Base-by-base conservation (phyloP, 2,113 vertebrate species). In the Neomonachus schauinslandi region DNA sequence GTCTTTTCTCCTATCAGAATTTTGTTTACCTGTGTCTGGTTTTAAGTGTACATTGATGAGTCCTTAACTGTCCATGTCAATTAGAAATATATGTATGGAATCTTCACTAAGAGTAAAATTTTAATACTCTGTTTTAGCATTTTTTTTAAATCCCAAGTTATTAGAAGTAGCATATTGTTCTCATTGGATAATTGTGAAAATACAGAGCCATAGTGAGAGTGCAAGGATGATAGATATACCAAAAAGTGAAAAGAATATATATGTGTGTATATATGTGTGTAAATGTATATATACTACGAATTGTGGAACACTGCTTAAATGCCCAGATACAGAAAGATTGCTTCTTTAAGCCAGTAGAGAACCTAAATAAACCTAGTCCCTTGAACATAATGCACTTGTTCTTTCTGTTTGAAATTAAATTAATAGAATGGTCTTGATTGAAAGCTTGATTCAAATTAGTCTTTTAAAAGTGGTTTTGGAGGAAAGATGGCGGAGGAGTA, bases 391-490 rank as follows among this genome's bases (percentile, higher is more conserved):
- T 28, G 46, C 12, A 81, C 6, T 76, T 76, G 12, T 76, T 76
- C 15, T 57, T 39, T 16, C 67, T 83, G 4, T 91, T 72, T 89
- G 51, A 79, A 97, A 94, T 26, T 28, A 93, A 94, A 51, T 93
- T 26, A 53, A 59, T 42, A 59, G 24, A 87, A 51, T 91, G 3
- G 11, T 87, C 24, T 94, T 97, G 33, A 55, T 92, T 76, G 82
- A 95, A 98, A 98, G 33, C 14, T 94, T 95, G 19, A 69, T 42
- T 55, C 49, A 71, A 39, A 97, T 98, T 72, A 21, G 22, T 51
- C 55, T 57, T 98, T 89, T 89, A 61, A 94, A 82, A 28, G n/a
- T 18, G 18, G 46, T 28, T 77, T 77, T 92, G 28, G 14, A 79
- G n/a, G 39, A 39, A 39, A 39, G 39, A 39, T 39, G 39, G 39